Evolutionary conservation across 2,797 vertebrate genomes (phyloP).

Genomic region (Micromesistius poutassou): DNA sequence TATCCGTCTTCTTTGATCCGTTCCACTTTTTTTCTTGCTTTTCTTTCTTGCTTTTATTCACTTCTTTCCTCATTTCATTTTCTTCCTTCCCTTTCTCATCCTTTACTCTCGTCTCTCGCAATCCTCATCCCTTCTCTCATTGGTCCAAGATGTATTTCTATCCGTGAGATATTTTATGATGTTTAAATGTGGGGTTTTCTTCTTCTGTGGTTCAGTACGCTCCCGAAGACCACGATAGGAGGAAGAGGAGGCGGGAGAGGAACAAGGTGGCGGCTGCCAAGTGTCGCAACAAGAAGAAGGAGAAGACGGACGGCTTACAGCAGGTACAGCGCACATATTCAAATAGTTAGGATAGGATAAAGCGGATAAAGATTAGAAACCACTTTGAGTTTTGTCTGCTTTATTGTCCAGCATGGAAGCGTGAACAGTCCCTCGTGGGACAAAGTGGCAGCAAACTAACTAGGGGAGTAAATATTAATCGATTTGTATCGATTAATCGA

Average conservation of each 20-base stretch:
- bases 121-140: background rate
- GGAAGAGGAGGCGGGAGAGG: slow-evolving; percentile 88
- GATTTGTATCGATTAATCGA: too few species aligned
- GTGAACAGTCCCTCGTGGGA: background rate
- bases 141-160: background rate
- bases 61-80: background rate
- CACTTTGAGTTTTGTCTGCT: background rate
- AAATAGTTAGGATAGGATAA: too few species aligned
- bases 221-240: slow-evolving; percentile 82
- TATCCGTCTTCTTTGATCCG: too few species aligned
- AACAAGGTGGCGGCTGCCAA: slow-evolving; percentile 96
- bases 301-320: slow-evolving; percentile 90
- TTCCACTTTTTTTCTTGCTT: too few species aligned
- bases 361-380: background rate
- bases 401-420: background rate
- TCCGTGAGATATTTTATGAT: background rate
- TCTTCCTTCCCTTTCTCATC: background rate
- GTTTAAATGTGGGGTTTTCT: background rate
- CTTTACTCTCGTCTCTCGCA: background rate
- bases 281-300: slow-evolving; percentile 96
- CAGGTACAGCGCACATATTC: slow-evolving; percentile 72
- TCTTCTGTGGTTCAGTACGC: slow-evolving; percentile 57
- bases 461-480: too few species aligned
- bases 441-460: background rate
- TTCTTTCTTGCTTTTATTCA: too few species aligned